Evolutionary conservation across 2,797 vertebrate genomes (phyloP), one percentile per base, ranked within the genome.

Genomic region (Cygnus olor): DNA sequence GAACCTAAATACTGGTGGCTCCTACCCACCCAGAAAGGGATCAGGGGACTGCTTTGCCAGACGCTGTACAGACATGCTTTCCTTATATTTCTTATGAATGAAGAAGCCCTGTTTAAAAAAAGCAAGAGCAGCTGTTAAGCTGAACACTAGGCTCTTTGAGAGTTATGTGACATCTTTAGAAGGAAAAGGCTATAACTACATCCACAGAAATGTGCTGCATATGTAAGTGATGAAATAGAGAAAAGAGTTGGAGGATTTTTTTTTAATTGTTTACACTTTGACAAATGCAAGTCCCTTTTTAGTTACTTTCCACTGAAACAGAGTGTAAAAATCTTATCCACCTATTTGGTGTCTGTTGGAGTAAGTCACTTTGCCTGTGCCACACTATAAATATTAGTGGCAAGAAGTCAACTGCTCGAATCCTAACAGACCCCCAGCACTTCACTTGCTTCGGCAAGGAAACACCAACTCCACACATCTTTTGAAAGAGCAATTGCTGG

Each of bases 241-340:
- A 80, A 95, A 94, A 90, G 78, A 80, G 45, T 14, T 49, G 82
- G 94, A 91, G 82, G 89, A 71, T 87, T 73, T 12, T 74, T 80
- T 70, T 54, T 68, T 79, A 32, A 84, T 64, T 72, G 60, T 42
- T 92, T 88, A 70, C 42, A 70, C 90, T 88, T 15, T 93, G 93
- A 93, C 93, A 87, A 96, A 95, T 36, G 13, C 0, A 0, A 94
- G 80, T 57, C 85, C 58, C 58, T 97, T 86, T 95, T 95, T 89
- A 71, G 85, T 95, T 96, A 94, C 94, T 95, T 91, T 87, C 83
- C 90, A 87, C 85, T 90, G 93, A 96, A 96, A 94, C 80, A 94
- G 77, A 84, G 92, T 73, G 74, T 92, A 95, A 96, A 95, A 96
- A 88, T 87, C 90, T 70, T 81, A 81, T 56, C 83, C 80, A 95